Evolutionary conservation across 2,797 vertebrate species (phyloP), one percentile per base, ranked within the genome.

Genomic region (Eidolon dupreanum): DNA sequence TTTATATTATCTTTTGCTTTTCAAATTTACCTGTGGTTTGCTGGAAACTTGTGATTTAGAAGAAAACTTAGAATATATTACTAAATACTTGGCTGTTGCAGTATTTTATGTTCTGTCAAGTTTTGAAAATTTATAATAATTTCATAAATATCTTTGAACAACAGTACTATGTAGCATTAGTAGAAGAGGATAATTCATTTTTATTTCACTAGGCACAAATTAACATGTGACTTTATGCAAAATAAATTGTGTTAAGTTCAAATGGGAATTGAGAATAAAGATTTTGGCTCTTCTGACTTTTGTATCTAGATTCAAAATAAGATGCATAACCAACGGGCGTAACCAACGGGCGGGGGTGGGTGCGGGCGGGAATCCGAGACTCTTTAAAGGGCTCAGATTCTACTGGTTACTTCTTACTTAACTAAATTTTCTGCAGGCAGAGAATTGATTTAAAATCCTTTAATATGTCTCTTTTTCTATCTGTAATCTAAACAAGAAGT

Each of bases 101-200:
- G 38, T 77, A 51, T 51, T 90, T 94, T n/a, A 16, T 38, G 41
- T 90, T 75, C 49, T 88, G 90, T 92, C 93, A 93, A 57, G 65
- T 68, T 77, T 77, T 94, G 87, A 83, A 95, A 97, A 97, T 98
- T 96, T 96, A 90, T 90, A 51, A 96, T 89, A 84, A 93, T 86
- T 81, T 94, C 31, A 55, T 95, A 89, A 95, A 88, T 82, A 92
- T 95, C 95, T 95, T 86, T 96, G 88, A 98, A 92, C 8, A 94
- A 95, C 71, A 96, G 89, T 73, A 86, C 73, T 57, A 43, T 19
- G 13, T 77, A 87, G 8, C 74, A 83, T 79, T 96, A 73, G 22
- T 36, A 77, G 55, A 57, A 95, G 90, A 96, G 87, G 86, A 77
- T 1, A 83, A 90, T 66, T 88, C 57, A 88, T 86, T 90, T 77